Evolutionary conservation across 2,797 vertebrate species (phyloP).

Genomic region (Hybognathus amarus): DNA sequence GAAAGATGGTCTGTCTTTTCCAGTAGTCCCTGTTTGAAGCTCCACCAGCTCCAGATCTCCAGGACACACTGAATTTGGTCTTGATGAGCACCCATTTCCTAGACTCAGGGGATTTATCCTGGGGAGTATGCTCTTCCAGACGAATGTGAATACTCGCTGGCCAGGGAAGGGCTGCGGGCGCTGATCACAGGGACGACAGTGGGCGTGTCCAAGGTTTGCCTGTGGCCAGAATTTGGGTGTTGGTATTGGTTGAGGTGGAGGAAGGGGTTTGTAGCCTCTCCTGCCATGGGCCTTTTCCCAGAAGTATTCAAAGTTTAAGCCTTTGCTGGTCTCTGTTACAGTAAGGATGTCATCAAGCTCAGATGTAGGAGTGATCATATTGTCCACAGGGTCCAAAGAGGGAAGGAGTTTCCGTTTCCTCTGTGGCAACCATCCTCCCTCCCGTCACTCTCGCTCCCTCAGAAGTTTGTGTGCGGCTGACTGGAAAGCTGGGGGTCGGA

Average conservation of each 20-base stretch:
- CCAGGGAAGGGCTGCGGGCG: slow-evolving; percentile 90
- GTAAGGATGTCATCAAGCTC: slow-evolving; percentile 93
- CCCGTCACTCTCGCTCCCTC: slow-evolving; percentile 77
- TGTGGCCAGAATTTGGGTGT: slow-evolving; percentile 81
- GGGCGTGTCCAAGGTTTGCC: slow-evolving; percentile 87
- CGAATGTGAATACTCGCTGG: slow-evolving; percentile 94
- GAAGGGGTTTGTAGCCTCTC: slow-evolving; percentile 83
- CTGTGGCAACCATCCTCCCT: slow-evolving; percentile 70
- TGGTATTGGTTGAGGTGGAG: slow-evolving; percentile 80
- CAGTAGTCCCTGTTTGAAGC: slow-evolving; percentile 75
- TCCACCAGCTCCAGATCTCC: slow-evolving; percentile 82
- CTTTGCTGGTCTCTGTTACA: slow-evolving; percentile 92
- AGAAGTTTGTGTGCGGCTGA: slow-evolving; percentile 75
- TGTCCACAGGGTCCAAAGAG: slow-evolving; percentile 86
- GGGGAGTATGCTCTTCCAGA: slow-evolving; percentile 88
- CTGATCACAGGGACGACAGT: slow-evolving; percentile 94
- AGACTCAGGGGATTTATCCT: slow-evolving; percentile 80
- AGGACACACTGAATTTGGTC: slow-evolving; percentile 62
- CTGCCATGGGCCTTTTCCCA: slow-evolving; percentile 92
- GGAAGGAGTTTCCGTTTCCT: slow-evolving; percentile 77
- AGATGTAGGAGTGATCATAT: slow-evolving; percentile 77
- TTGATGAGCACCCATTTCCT: slow-evolving; percentile 67
- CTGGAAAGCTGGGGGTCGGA: slow-evolving; percentile 79
- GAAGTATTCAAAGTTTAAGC: slow-evolving; percentile 93
- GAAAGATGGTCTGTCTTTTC: slow-evolving; percentile 75